Percentiles rank a stretch among this genome's conserved stretches.
These are phyloP conservation scores for Sardinella longiceps DNA, from an alignment of 2,797 vertebrate genomes.

Conservation along the genomic window DNA sequence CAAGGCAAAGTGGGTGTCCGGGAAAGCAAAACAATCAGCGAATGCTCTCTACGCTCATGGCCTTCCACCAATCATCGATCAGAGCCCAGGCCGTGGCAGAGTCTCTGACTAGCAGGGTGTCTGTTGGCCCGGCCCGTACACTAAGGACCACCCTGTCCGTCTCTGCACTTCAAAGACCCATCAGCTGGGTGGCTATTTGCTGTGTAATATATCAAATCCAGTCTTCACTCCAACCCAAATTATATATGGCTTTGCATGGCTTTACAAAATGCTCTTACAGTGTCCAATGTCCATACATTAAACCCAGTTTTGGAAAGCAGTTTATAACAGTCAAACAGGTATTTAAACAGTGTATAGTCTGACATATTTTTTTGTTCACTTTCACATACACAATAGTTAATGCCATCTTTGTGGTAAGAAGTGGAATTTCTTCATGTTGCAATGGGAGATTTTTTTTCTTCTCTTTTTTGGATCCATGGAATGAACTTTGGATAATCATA, in stretches of 20 bases:
- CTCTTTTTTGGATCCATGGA: not conserved
- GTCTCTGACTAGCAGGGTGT: not conserved
- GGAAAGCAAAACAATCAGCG: slow-evolving; percentile 7
- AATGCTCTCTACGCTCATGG: not conserved
- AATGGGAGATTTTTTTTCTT: not conserved
- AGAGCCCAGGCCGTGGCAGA: not conserved
- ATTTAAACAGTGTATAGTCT: slow-evolving; percentile 25
- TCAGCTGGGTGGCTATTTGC: not conserved
- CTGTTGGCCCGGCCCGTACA: too few relatives aligned
- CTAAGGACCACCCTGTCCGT: not conserved
- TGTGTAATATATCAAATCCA: not conserved
- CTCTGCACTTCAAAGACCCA: not conserved
- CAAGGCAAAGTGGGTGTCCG: slow-evolving; percentile 17
- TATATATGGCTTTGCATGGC: slow-evolving; percentile 14
- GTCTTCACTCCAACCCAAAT: not conserved
- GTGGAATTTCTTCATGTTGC: not conserved
- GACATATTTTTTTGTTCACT: not conserved
- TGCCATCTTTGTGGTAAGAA: slow-evolving; percentile 12
- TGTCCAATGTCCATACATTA: not conserved
- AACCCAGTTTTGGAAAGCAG: not conserved
- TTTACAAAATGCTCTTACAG: not conserved
- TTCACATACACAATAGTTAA: slow-evolving; percentile 8
- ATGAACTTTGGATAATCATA: slow-evolving; percentile 18
- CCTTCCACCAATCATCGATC: not conserved
- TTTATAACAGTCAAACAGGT: slow-evolving; percentile 24